Conservation (phyloP, 2,797 vertebrate genomes). For the Trachops cirrhosus region DNA sequence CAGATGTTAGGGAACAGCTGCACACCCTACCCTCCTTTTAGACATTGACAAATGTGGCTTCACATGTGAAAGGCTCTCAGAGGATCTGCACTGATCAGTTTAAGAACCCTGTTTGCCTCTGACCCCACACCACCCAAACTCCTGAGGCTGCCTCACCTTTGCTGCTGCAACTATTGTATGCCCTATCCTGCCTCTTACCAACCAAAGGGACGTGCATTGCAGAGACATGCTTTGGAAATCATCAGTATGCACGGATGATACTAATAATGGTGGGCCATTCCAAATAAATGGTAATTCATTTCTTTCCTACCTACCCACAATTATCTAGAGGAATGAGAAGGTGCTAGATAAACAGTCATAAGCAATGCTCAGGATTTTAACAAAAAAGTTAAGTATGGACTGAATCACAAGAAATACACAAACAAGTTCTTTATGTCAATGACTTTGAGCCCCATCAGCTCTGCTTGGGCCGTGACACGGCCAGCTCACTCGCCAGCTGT, state of each 20-base stretch:
- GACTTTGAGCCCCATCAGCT: not conserved
- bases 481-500: not conserved
- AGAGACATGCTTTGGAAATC: not conserved
- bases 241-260: not conserved
- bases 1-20: not conserved
- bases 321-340: not conserved
- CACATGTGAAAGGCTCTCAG: not conserved
- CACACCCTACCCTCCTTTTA: not conserved
- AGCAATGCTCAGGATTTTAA: conserved; percentile 9
- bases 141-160: not conserved
- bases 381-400: not conserved
- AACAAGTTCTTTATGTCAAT: not conserved
- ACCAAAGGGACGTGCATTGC: not conserved
- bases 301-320: not conserved
- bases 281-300: not conserved
- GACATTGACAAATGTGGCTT: not conserved
- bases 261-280: not conserved
- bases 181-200: not conserved
- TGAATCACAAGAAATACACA: conserved; percentile 32
- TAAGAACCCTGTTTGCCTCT: not conserved
- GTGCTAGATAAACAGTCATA: not conserved
- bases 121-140: not conserved
- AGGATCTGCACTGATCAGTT: not conserved
- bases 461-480: not conserved
- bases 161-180: not conserved